phyloP scores from a whole-genome alignment of 23 tunicate genomes.

The Corella eumyota region DNA sequence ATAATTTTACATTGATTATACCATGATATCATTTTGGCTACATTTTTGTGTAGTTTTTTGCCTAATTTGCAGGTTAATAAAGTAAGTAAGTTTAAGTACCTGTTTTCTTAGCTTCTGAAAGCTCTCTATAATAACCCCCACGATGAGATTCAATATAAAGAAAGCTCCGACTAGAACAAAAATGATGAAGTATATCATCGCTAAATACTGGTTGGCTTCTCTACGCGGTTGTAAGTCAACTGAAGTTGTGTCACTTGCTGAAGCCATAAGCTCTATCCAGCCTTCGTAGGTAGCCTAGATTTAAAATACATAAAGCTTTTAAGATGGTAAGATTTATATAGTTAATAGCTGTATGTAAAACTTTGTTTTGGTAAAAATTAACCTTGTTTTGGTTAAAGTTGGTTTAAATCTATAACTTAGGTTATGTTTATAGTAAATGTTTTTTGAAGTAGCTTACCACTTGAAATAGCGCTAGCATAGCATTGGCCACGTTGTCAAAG shows the following conservation, averaged over 20 bases:
- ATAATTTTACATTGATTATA: background rate
- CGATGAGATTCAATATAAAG: slow-evolving; percentile 88
- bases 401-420: too few species aligned
- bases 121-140: slow-evolving; percentile 96
- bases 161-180: slow-evolving; percentile 87
- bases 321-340: background rate
- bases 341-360: background rate
- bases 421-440: too few species aligned
- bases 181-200: slow-evolving; percentile 51
- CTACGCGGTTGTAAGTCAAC: slow-evolving; percentile 57
- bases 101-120: slow-evolving; percentile 75
- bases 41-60: too few species aligned
- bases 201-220: slow-evolving; percentile 46
- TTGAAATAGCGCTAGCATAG: slow-evolving; percentile 89
- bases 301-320: background rate
- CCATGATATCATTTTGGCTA: background rate
- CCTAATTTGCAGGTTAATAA: too few species aligned
- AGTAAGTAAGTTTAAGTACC: slow-evolving; percentile 13
- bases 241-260: slow-evolving; percentile 56
- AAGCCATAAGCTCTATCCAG: slow-evolving; percentile 94
- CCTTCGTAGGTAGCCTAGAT: slow-evolving; percentile 96
- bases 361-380: too few species aligned
- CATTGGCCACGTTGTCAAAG: slow-evolving; percentile 79
- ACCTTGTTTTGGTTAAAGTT: too few species aligned
- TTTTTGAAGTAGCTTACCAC: slow-evolving; percentile 35